Evolutionary conservation across 2,113 vertebrate species (phyloP).

Genomic region (Antechinus stuartii): DNA sequence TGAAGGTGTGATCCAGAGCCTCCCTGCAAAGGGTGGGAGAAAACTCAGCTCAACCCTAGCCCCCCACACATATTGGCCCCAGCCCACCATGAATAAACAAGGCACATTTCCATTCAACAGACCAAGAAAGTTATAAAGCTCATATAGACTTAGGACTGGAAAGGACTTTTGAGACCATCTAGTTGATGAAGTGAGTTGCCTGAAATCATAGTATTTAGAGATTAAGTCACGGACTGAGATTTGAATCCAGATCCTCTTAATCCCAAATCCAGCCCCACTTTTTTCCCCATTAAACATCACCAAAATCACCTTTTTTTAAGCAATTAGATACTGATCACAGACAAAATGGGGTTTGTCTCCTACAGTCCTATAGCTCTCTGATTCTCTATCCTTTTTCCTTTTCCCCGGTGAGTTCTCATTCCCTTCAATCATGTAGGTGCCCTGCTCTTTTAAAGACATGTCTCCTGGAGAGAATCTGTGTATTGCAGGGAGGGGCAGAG

Average conservation of each 20-base stretch:
- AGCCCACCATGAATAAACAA: background rate
- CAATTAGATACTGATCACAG: background rate
- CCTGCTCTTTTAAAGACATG: background rate
- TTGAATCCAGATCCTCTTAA: background rate
- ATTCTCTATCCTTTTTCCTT: background rate
- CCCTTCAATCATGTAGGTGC: background rate
- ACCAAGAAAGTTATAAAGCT: background rate
- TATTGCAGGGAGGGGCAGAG: background rate
- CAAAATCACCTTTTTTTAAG: background rate
- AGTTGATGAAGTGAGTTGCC: background rate
- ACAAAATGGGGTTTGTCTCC: background rate
- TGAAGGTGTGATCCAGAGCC: background rate
- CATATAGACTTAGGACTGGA: background rate
- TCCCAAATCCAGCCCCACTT: background rate
- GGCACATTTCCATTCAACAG: background rate
- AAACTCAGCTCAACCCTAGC: accelerated
- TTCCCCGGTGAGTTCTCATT: background rate
- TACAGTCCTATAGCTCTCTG: background rate
- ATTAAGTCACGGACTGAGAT: background rate
- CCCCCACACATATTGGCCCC: background rate
- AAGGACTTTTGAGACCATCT: background rate
- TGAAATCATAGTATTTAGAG: background rate
- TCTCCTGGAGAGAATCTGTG: background rate
- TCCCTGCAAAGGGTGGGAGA: background rate
- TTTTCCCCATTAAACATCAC: background rate